phyloP scores from a whole-genome alignment of 2,888 invertebrate genomes.

The Luffia ferchaultella region DNA sequence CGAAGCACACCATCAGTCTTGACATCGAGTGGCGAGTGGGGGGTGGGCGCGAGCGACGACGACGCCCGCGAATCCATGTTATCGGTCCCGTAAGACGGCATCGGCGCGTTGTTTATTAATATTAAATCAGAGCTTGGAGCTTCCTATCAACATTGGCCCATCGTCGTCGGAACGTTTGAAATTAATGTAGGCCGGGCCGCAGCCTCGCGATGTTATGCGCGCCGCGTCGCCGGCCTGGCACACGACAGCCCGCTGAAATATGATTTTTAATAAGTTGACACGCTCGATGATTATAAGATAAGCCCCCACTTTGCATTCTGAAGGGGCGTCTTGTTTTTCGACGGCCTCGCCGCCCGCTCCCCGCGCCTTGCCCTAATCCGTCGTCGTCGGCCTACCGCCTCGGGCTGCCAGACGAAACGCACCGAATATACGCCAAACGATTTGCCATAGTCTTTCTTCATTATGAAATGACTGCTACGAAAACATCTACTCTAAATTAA shows the following conservation, averaged over 20 bases:
- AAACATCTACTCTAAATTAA: too few relatives aligned
- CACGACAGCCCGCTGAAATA: conserved; percentile 44
- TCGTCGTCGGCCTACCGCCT: conserved; percentile 38
- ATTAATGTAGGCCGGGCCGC: conserved; percentile 28
- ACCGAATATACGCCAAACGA: background rate
- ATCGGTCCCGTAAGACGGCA: background rate
- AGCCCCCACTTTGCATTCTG: conserved; percentile 64
- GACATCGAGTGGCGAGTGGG: background rate
- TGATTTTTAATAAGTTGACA: conserved; percentile 68
- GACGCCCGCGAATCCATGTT: background rate
- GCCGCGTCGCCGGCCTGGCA: conserved; percentile 26
- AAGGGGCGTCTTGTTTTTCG: conserved; percentile 50
- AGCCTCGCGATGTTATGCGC: conserved; percentile 32
- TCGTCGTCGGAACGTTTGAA: conserved; percentile 25
- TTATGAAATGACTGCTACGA: too few relatives aligned
- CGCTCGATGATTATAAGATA: conserved; percentile 67
- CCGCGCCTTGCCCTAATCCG: conserved; percentile 41
- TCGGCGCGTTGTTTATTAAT: conserved; percentile 5
- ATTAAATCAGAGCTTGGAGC: conserved; percentile 24
- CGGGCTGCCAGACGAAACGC: conserved; percentile 19
- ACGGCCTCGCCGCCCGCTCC: conserved; percentile 25
- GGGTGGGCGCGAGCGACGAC: background rate
- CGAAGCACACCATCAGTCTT: conserved; percentile 11
- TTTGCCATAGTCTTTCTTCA: too few relatives aligned
- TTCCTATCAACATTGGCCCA: conserved; percentile 26